A percentile compares a stretch with the other conserved stretches of the same genome.
phyloP scores from a whole-genome alignment of 2,888 invertebrate species.

The Neoitamus cyanurus region DNA sequence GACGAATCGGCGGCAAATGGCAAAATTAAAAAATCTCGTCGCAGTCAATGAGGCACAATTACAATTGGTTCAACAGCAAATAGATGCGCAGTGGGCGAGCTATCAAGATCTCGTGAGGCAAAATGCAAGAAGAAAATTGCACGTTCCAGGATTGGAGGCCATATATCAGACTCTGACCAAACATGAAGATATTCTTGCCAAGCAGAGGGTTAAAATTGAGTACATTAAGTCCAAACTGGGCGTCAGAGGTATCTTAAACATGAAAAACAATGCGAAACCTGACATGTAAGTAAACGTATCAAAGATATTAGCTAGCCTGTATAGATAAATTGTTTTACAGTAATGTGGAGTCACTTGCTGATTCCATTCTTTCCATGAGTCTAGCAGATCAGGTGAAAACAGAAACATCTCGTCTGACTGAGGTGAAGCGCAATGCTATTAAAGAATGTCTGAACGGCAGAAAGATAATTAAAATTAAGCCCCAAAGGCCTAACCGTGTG shows the following conservation, averaged over 20 bases:
- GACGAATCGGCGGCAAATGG: constrained; percentile 69
- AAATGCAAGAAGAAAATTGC: constrained; percentile 62
- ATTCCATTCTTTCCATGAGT: constrained; percentile 64
- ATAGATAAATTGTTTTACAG: constrained; percentile 53
- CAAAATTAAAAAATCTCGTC: constrained; percentile 75
- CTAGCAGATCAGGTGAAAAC: constrained; percentile 59
- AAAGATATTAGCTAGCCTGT: no score
- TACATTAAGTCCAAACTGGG: constrained; percentile 62
- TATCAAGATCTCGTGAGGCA: constrained; percentile 69
- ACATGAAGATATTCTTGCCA: constrained; percentile 75
- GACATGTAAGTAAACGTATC: constrained; percentile 7
- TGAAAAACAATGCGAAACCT: neutral
- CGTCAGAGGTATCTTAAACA: constrained; percentile 57
- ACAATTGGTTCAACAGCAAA: constrained; percentile 75
- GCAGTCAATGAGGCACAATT: constrained; percentile 82
- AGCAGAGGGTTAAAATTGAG: constrained; percentile 69
- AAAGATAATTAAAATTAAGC: constrained; percentile 59
- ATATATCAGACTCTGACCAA: constrained; percentile 83
- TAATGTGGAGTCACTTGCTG: constrained; percentile 62
- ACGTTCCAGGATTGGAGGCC: constrained; percentile 76
- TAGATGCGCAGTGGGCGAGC: constrained; percentile 83
- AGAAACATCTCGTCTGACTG: constrained; percentile 59
- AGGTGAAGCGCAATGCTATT: constrained; percentile 59
- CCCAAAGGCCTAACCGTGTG: constrained; percentile 63
- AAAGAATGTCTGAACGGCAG: constrained; percentile 57